Percentiles rank a stretch among this genome's conserved stretches.
phyloP scores from a whole-genome alignment of 2,113 vertebrate species.

The Empidonax alnorum region DNA sequence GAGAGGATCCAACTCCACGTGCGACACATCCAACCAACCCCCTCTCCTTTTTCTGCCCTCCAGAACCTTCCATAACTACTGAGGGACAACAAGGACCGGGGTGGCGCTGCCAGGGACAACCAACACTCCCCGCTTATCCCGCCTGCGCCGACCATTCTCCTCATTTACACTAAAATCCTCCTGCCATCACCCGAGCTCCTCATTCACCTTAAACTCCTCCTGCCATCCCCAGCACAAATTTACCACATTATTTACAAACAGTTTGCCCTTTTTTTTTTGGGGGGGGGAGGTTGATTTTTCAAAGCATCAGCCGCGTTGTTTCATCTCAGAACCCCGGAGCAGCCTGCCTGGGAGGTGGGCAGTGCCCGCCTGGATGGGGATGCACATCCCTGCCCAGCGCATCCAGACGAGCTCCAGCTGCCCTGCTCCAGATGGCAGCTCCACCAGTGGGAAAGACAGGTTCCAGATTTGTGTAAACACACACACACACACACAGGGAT shows the following conservation, averaged over 20 bases:
- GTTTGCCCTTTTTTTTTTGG: too few relatives aligned
- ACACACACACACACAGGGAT: neutral
- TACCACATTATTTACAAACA: neutral
- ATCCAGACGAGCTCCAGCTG: constrained; percentile 36
- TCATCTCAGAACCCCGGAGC: neutral
- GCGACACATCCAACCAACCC: neutral
- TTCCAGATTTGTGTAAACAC: neutral
- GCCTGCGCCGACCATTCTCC: too few relatives aligned
- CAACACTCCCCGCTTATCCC: too few relatives aligned
- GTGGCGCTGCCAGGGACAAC: neutral
- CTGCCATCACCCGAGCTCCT: neutral
- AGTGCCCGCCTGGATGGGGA: neutral
- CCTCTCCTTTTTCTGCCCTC: neutral
- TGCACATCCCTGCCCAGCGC: neutral
- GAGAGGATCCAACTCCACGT: constrained; percentile 2
- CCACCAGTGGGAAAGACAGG: neutral
- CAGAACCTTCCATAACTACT: neutral
- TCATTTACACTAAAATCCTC: too few relatives aligned
- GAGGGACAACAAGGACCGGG: neutral
- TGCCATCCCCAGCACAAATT: neutral
- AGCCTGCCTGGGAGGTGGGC: neutral
- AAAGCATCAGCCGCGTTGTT: neutral
- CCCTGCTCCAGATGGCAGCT: constrained; percentile 24
- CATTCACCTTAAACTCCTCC: neutral
- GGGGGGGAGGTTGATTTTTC: too few relatives aligned